Evolutionary conservation across 2,113 vertebrate genomes (phyloP).

Genomic region (Oncorhynchus nerka): DNA sequence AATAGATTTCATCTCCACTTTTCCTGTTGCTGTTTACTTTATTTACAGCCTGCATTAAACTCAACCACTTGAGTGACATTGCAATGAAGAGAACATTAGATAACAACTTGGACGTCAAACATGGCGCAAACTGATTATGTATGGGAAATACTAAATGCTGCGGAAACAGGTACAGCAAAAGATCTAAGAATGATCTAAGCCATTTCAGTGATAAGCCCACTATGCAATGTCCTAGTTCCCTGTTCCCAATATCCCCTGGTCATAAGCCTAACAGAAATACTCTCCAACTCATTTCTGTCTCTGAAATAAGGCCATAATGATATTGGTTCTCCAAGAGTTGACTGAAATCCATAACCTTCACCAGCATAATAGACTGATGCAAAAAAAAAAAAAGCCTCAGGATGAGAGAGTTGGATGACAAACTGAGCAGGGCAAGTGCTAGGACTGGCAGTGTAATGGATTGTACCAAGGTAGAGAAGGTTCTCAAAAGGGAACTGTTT

Average conservation of each 20-base stretch:
- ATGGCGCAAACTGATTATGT: slow-evolving; percentile 2
- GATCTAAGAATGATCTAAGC: no score
- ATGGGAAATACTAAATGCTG: not conserved
- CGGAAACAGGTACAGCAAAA: no score
- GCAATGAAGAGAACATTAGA: slow-evolving; percentile 26
- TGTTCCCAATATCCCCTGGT: not conserved
- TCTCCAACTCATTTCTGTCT: not conserved
- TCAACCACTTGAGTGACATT: slow-evolving; percentile 36
- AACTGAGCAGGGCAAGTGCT: not conserved
- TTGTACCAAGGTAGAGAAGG: slow-evolving; percentile 37
- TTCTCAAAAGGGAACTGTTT: slow-evolving; percentile 56
- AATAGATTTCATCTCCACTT: slow-evolving; percentile 64
- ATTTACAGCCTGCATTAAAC: slow-evolving; percentile 60
- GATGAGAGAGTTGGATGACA: not conserved
- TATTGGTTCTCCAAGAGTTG: not conserved
- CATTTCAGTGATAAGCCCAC: not conserved
- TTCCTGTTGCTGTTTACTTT: slow-evolving; percentile 56
- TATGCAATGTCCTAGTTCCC: not conserved
- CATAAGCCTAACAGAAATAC: not conserved
- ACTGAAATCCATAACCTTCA: not conserved
- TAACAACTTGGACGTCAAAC: slow-evolving; percentile 27
- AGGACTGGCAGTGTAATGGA: slow-evolving; percentile 29
- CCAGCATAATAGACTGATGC: not conserved
- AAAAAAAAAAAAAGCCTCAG: not conserved
- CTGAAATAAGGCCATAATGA: not conserved